Percentiles rank a stretch among this genome's conserved stretches.
Conservation (phyloP, 2,888 invertebrate species). For the Tolmerus cingulatus region DNA sequence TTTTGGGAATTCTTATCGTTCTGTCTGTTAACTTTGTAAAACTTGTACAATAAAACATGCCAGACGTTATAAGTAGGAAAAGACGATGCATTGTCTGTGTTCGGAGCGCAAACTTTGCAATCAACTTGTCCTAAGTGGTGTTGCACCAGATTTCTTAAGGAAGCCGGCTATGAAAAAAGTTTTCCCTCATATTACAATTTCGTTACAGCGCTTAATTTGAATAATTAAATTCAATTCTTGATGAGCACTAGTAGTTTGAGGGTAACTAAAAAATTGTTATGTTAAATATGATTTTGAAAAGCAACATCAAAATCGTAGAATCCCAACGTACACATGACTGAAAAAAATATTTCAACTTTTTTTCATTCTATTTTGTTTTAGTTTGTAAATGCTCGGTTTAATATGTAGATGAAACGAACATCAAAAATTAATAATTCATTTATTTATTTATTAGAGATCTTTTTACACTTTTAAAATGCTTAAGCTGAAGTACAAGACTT, state of each 20-base stretch:
- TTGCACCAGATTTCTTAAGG: not conserved
- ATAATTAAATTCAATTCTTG: not conserved
- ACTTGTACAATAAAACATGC: too few relatives aligned
- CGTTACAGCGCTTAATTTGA: not conserved
- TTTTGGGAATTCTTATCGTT: not conserved
- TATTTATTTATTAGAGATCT: slow-evolving; percentile 33
- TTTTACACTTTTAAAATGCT: slow-evolving; percentile 33
- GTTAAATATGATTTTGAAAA: not conserved
- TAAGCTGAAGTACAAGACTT: not conserved
- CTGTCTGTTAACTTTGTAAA: not conserved
- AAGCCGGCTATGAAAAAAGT: not conserved
- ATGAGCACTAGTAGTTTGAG: not conserved
- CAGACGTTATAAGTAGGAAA: not conserved
- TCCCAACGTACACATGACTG: not conserved
- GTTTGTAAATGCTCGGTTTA: not conserved
- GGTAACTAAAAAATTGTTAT: not conserved
- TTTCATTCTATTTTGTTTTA: not conserved
- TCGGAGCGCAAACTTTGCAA: not conserved
- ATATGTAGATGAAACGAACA: not conserved
- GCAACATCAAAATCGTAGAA: not conserved
- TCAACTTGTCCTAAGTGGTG: not conserved
- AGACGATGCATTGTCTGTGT: not conserved
- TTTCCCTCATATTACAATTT: not conserved
- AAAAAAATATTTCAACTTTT: not conserved
- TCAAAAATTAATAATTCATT: slow-evolving; percentile 10